Conservation (phyloP, 2,797 vertebrate genomes). For the Gallirallus australis region DNA sequence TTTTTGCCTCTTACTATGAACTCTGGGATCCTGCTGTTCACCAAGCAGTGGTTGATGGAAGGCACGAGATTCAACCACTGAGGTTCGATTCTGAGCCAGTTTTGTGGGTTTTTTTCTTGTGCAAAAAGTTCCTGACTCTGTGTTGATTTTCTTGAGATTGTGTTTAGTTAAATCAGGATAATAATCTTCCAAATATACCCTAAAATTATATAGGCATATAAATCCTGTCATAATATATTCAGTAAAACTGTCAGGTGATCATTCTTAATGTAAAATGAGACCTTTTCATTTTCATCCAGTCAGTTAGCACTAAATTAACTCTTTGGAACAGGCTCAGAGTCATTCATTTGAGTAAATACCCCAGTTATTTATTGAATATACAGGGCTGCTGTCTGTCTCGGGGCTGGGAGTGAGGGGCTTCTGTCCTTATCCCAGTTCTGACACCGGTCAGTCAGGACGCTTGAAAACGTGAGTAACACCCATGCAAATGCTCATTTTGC, state of each 20-base stretch:
- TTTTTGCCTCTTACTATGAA: neutral
- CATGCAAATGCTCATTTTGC: neutral
- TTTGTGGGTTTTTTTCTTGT: neutral
- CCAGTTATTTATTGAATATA: conserved; percentile 51
- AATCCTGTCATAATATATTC: conserved; percentile 69
- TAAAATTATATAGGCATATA: conserved; percentile 69
- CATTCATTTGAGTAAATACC: conserved; percentile 60
- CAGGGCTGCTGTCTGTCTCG: neutral
- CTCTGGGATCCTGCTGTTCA: neutral
- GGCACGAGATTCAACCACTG: neutral
- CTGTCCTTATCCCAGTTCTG: neutral
- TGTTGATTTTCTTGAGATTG: conserved; percentile 60
- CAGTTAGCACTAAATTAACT: conserved; percentile 72
- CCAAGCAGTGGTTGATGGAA: neutral
- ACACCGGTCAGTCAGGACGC: neutral
- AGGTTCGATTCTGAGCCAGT: neutral
- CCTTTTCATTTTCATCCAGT: conserved; percentile 70
- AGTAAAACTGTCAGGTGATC: conserved; percentile 73
- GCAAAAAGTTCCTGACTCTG: neutral
- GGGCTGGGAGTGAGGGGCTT: neutral
- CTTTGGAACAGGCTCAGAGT: conserved; percentile 51
- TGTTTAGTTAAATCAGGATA: conserved; percentile 72
- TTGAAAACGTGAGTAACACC: neutral
- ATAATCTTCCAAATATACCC: conserved; percentile 68
- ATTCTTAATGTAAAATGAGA: conserved; percentile 72